Base-by-base conservation (phyloP, 2,113 vertebrate species). In the Peromyscus leucopus region DNA sequence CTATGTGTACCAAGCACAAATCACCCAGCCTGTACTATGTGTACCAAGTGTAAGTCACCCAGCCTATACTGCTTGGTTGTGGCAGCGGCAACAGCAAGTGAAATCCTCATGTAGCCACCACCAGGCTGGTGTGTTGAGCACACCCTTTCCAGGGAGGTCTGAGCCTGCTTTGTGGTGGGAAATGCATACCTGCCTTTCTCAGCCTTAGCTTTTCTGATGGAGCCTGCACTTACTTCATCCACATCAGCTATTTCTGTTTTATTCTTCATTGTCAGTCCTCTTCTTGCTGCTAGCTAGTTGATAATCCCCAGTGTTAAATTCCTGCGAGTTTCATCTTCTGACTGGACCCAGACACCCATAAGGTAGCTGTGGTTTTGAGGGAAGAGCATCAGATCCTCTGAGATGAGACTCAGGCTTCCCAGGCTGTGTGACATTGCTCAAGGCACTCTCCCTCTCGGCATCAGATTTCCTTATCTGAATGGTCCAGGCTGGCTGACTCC, bases 271-370 rank as follows among this genome's bases (percentile, higher is more conserved):
- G 39, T n/a, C 63, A 72, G 28, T 46, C 28, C 31, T 72, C 46
- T 72, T 48, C 55, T 89, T 39, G 51, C 42, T 48, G 28, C 39
- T 31, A 39, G 12, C 36, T 24, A 42, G 33, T 46, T 7, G 16
- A 16, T 42, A 28, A 57, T 89, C 51, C 63, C 76, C 11, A 28
- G 6, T 39, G 36, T 36, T 65, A 16, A 55, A 42, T 16, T 24
- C 36, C n/a, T 19, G 17, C 65, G 22, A 76, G 19, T 65, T 59
- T 85, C 51, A 57, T 51, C 26, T 84, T 51, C 67, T 22, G 26
- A 11, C 26, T 5, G 26, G 36, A 31, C 36, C 19, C 55, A 1
- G 48, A n/a, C 48, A n/a, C 1, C 19, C 2, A 0, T 10, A 28
- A 16, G 1, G 46, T 8, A 17, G 15, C 55, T 42, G n/a, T 39